These are phyloP conservation scores for Lasioglossum leucozonium DNA, from an alignment of 2,888 invertebrate species.

Conservation along the genomic window DNA sequence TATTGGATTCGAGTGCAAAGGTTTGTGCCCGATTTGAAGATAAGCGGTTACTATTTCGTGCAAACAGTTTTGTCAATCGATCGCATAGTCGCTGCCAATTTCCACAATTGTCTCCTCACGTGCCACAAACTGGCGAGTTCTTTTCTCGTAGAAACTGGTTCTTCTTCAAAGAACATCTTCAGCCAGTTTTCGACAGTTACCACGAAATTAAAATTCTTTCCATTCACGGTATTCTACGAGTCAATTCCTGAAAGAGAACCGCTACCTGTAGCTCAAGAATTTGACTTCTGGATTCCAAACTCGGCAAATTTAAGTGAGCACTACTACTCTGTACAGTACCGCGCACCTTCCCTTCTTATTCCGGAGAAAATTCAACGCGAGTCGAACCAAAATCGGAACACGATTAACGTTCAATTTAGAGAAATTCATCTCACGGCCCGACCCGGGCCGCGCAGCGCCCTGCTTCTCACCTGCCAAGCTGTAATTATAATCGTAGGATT, in stretches of 20 bases:
- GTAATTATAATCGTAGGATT: not conserved
- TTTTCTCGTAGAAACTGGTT: not conserved
- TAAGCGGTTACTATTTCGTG: not conserved
- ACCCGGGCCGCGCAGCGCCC: not conserved
- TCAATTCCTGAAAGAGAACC: not conserved
- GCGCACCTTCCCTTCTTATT: too few relatives aligned
- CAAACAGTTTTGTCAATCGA: not conserved
- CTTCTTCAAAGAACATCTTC: not conserved
- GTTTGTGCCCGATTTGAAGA: not conserved
- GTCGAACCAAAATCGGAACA: not conserved
- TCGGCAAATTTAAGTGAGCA: not conserved
- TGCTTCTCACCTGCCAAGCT: not conserved
- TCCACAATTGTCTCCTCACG: not conserved
- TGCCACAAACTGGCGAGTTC: too few relatives aligned
- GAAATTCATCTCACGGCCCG: not conserved
- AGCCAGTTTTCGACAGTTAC: too few relatives aligned
- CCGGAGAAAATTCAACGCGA: not conserved
- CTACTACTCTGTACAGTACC: not conserved
- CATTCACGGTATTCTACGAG: not conserved
- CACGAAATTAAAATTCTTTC: too few relatives aligned
- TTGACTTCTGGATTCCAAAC: too few relatives aligned
- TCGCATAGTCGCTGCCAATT: not conserved
- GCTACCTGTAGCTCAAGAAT: too few relatives aligned
- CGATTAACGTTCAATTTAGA: slow-evolving; percentile 12
- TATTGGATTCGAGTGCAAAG: not conserved